Conservation (phyloP, 2,113 vertebrate genomes). For the Sceloporus tristichus region DNA sequence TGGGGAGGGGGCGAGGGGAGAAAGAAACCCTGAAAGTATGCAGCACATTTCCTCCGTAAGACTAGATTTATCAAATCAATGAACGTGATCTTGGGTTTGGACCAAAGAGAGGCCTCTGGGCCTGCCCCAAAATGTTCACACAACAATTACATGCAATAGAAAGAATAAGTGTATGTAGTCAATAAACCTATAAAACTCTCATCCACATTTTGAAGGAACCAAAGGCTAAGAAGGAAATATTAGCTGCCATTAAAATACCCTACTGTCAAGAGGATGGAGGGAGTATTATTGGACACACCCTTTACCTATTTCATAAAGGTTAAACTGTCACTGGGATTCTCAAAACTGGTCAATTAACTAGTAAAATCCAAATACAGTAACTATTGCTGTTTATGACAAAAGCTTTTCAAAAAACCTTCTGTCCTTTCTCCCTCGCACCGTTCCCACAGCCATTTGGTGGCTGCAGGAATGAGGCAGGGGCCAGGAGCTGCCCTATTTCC, state of each 20-base stretch:
- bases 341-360: neutral
- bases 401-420: too few relatives aligned
- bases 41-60: neutral
- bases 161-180: too few relatives aligned
- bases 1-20: neutral
- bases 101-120: neutral
- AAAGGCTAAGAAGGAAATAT: neutral
- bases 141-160: too few relatives aligned
- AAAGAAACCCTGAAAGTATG: neutral
- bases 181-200: too few relatives aligned
- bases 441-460: too few relatives aligned
- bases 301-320: neutral
- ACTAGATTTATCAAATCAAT: neutral
- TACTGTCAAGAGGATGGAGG: too few relatives aligned
- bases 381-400: neutral
- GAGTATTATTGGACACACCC: too few relatives aligned
- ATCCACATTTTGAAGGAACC: neutral
- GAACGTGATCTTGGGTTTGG: neutral
- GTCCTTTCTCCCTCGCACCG: too few relatives aligned
- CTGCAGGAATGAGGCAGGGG: too few relatives aligned
- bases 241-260: too few relatives aligned
- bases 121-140: neutral
- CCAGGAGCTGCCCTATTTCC: too few relatives aligned
- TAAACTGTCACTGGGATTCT: neutral
- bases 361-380: neutral